phyloP scores from a whole-genome alignment of 2,797 vertebrate species.

The Acestrorhynchus altus region DNA sequence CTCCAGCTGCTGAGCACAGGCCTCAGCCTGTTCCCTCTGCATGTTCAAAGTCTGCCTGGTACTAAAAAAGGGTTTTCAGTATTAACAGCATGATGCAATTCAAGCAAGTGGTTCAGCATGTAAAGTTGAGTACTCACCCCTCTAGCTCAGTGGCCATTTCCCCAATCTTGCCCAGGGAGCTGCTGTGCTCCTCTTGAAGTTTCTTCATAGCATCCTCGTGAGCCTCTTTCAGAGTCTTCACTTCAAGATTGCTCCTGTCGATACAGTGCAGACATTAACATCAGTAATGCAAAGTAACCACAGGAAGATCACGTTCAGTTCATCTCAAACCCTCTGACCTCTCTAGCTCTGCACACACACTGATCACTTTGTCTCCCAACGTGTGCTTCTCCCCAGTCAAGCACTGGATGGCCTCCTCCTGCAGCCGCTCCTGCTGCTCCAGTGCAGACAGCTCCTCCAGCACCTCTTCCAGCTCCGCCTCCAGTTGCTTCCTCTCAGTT shows the following conservation, averaged over 20 bases:
- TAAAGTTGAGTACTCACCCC: constrained; percentile 74
- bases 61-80: constrained; percentile 68
- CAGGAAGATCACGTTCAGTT: too few relatives aligned
- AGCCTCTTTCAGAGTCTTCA: constrained; percentile 66
- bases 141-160: constrained; percentile 79
- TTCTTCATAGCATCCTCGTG: constrained; percentile 67
- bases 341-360: constrained; percentile 72
- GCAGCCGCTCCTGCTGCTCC: constrained; percentile 80
- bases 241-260: constrained; percentile 77
- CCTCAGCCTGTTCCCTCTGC: constrained; percentile 68
- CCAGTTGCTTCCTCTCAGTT: constrained; percentile 71
- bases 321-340: constrained; percentile 71
- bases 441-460: constrained; percentile 84
- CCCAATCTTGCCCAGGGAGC: constrained; percentile 71
- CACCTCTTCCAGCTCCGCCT: constrained; percentile 82
- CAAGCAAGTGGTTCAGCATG: not conserved
- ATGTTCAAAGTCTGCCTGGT: constrained; percentile 71
- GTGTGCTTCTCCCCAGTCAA: constrained; percentile 77
- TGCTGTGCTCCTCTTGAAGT: constrained; percentile 75
- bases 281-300: not conserved
- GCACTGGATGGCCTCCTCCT: constrained; percentile 68
- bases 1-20: constrained; percentile 69
- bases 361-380: constrained; percentile 71
- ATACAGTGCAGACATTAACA: not conserved
- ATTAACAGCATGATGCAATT: constrained; percentile 4